These are phyloP conservation scores for Gymnarchus niloticus DNA, from an alignment of 2,113 vertebrate species.

Conservation along the genomic window DNA sequence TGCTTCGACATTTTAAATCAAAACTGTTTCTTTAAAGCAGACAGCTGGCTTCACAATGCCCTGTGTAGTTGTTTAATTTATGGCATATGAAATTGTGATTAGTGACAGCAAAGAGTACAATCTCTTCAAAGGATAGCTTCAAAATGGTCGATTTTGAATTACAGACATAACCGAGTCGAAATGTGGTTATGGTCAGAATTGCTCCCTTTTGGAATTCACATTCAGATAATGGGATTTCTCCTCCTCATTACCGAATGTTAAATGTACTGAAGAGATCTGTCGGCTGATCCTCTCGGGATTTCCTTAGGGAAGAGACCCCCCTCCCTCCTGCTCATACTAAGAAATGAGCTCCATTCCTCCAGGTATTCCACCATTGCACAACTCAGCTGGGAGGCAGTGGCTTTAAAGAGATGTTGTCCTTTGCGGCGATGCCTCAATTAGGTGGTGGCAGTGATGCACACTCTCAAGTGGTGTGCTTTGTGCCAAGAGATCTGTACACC, in stretches of 20 bases:
- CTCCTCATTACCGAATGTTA: conserved; percentile 21
- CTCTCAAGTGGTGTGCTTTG: neutral
- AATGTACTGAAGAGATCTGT: conserved; percentile 2
- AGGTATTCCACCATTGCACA: conserved; percentile 14
- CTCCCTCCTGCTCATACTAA: neutral
- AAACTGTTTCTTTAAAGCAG: neutral
- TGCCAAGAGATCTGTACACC: neutral
- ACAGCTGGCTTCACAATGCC: neutral
- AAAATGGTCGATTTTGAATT: neutral
- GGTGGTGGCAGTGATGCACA: too few relatives aligned
- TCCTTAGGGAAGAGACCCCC: neutral
- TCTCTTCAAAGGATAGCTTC: neutral
- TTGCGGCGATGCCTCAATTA: conserved; percentile 11
- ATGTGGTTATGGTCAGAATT: neutral
- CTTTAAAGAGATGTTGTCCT: conserved; percentile 24
- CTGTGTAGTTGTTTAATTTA: neutral
- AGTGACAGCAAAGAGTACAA: neutral
- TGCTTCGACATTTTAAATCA: neutral
- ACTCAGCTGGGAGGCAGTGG: neutral
- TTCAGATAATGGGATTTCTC: neutral
- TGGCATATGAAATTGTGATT: neutral
- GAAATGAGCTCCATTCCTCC: conserved; percentile 19
- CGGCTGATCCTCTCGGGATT: conserved; percentile 9
- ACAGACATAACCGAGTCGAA: neutral
- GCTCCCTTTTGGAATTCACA: neutral